Base-by-base conservation (phyloP, 2,888 invertebrate genomes). In the Microplitis manilae region DNA sequence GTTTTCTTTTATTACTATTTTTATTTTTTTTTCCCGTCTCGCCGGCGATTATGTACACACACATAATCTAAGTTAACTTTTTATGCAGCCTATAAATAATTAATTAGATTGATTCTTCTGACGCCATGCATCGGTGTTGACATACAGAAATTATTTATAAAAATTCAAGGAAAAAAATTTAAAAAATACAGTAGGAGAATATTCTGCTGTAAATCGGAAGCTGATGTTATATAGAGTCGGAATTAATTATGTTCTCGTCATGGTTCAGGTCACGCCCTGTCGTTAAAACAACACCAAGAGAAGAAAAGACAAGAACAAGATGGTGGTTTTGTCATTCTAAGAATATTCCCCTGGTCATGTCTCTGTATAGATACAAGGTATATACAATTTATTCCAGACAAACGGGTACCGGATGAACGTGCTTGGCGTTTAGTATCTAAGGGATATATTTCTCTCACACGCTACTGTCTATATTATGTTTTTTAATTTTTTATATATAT, bases 381-480 rank as follows among this genome's bases (percentile, higher is more conserved):
- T 76, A 78, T 84, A 82, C 82, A 86, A 87, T 87, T 87, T 87
- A 87, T 87, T 86, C 87, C 83, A 86, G 83, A 82, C 81, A 83
- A 83, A 81, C 80, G 80, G 75, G 78, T 82, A 87, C 87, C 88
- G 87, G 87, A 87, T 86, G 87, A 86, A 84, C 84, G 83, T 81
- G 83, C 82, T 81, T 70, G 77, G 76, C 78, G 81, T 80, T 79
- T 13, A 79, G 79, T 83, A 82, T 79, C 68, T 84, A 79, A 77
- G 79, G 69, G 75, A 77, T 50, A 50, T 50, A 50, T 50, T 62
- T 59, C 69, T 59, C 72, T 73, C 61, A 64, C 73, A 64, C 69
- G 70, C 62, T 77, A 9, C 65, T 60, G 20, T 73, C 76, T 73
- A 9, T 73, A 73, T 76, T 68, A 69, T 65, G 71, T 67, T 73